Conservation (phyloP, 1,140 invertebrate species). For the Ericerus pela region DNA sequence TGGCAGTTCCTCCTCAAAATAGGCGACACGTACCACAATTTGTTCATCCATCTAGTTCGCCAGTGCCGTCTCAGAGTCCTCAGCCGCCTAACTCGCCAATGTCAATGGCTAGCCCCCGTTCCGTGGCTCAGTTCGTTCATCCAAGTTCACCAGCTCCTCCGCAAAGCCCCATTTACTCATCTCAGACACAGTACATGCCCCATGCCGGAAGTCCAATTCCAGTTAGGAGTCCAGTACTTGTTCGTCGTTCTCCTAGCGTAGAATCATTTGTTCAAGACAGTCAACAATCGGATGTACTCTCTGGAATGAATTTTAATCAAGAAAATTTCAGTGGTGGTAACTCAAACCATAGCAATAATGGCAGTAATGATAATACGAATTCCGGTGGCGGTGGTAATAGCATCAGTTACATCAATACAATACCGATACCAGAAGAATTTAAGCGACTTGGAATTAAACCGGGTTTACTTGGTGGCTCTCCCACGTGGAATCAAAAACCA, state of each 20-base stretch:
- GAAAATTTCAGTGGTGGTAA: background rate
- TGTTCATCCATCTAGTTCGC: slow-evolving; percentile 34
- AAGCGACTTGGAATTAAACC: background rate
- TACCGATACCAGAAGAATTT: background rate
- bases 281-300: background rate
- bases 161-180: background rate
- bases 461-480: background rate
- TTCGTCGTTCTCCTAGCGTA: background rate
- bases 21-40: slow-evolving; percentile 31
- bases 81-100: slow-evolving; percentile 33
- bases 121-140: slow-evolving; percentile 33
- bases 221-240: slow-evolving; percentile 2
- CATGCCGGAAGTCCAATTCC: slow-evolving; percentile 15
- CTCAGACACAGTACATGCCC: background rate
- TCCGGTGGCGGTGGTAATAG: background rate
- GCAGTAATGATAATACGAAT: background rate
- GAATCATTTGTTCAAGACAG: background rate
- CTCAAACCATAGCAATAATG: background rate
- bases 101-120: slow-evolving; percentile 27
- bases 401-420: background rate
- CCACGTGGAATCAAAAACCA: background rate
- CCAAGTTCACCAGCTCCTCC: slow-evolving; percentile 22
- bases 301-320: background rate
- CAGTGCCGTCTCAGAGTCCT: slow-evolving; percentile 16
- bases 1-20: slow-evolving; percentile 37